A percentile compares a stretch with the other conserved stretches of the same genome.
These are phyloP conservation scores for Vulpes lagopus DNA, from an alignment of 2,113 vertebrate species.

Conservation along the genomic window DNA sequence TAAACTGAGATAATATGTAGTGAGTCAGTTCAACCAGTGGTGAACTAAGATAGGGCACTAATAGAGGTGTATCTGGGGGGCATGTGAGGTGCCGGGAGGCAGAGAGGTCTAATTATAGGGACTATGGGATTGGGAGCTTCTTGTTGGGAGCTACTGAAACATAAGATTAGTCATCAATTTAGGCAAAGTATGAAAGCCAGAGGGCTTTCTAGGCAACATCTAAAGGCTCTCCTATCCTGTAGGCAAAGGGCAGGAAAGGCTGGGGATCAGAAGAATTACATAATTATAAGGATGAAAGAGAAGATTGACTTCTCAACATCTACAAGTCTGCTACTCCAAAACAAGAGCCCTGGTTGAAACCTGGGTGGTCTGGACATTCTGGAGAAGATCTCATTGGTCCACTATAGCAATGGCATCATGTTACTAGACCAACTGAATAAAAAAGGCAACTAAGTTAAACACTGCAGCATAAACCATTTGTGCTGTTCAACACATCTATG, in stretches of 20 bases:
- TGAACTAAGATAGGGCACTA: background rate
- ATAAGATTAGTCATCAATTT: constrained; percentile 13
- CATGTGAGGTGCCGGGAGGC: background rate
- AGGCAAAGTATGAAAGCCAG: background rate
- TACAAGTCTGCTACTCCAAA: background rate
- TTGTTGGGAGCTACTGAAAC: background rate
- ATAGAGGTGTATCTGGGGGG: background rate
- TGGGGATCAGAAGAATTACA: background rate
- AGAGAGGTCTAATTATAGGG: background rate
- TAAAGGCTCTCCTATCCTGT: background rate
- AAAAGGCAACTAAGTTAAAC: background rate
- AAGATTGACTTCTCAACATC: background rate
- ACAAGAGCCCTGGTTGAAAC: background rate
- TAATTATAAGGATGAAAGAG: background rate
- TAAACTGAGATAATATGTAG: background rate
- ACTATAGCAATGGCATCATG: background rate
- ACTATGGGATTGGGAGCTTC: background rate
- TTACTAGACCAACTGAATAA: background rate
- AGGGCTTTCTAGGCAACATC: background rate
- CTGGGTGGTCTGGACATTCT: background rate
- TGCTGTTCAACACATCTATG: background rate
- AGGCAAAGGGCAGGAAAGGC: background rate
- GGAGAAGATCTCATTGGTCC: background rate
- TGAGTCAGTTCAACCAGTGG: background rate
- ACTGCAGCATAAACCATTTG: background rate